Percentiles rank a stretch among this genome's conserved stretches.
phyloP scores from a whole-genome alignment of 2,113 vertebrate genomes.

The Aptenodytes forsteri region DNA sequence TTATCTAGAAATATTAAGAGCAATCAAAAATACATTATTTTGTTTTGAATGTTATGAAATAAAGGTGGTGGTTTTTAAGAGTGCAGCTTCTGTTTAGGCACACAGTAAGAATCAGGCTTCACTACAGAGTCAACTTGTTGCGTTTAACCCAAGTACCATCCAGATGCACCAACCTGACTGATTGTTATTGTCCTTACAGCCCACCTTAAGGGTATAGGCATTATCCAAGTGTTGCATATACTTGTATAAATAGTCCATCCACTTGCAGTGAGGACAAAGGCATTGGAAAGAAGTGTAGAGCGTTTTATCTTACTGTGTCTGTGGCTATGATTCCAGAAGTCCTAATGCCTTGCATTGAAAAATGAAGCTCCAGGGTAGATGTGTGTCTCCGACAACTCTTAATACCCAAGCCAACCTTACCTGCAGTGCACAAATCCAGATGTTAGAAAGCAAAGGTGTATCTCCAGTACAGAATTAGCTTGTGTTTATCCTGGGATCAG shows the following conservation, averaged over 20 bases:
- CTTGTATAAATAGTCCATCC: background rate
- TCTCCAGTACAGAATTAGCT: background rate
- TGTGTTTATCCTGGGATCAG: background rate
- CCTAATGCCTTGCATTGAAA: background rate
- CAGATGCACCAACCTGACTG: background rate
- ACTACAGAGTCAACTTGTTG: background rate
- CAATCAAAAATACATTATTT: background rate
- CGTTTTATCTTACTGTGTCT: background rate
- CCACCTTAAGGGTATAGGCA: background rate
- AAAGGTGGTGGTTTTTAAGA: background rate
- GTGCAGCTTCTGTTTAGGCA: background rate
- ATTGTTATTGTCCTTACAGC: background rate
- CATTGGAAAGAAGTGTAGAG: background rate
- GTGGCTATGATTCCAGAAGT: background rate
- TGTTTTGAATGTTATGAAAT: background rate
- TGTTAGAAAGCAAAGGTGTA: background rate
- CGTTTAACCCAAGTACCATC: background rate
- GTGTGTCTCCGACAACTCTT: accelerated
- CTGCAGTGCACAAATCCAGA: background rate
- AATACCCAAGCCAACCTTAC: background rate
- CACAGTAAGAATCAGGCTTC: background rate
- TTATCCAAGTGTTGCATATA: background rate
- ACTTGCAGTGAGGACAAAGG: background rate
- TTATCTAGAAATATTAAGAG: background rate
- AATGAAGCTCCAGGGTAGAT: background rate